These are phyloP conservation scores for Hydractinia symbiolongicarpus DNA, from an alignment of 30 jellyfish, hydroid and myxozoan genomes.

Conservation along the genomic window DNA sequence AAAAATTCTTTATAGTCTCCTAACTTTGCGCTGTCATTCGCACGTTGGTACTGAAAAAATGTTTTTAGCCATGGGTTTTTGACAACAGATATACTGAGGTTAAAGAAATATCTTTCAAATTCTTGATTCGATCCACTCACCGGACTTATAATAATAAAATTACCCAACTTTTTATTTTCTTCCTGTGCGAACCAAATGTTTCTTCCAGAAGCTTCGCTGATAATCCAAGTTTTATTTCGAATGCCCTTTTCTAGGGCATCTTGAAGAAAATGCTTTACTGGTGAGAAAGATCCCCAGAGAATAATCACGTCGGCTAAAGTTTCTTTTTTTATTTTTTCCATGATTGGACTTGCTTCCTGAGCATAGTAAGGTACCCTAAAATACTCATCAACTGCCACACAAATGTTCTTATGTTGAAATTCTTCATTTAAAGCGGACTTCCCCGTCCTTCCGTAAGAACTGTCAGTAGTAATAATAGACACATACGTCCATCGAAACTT, in stretches of 20 bases:
- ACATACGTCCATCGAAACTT: slow-evolving; percentile 27
- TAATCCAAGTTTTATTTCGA: slow-evolving; percentile 16
- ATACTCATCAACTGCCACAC: not conserved
- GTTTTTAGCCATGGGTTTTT: slow-evolving; percentile 22
- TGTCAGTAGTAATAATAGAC: slow-evolving; percentile 28
- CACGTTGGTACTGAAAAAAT: slow-evolving; percentile 7
- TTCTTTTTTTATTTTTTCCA: not conserved
- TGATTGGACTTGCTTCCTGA: not conserved
- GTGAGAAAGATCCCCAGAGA: slow-evolving; percentile 5
- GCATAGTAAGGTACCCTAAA: not conserved
- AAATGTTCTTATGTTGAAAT: not conserved
- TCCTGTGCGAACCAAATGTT: not conserved
- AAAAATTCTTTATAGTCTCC: not conserved
- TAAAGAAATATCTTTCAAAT: slow-evolving; percentile 5
- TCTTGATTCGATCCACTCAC: not conserved
- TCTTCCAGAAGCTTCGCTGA: slow-evolving; percentile 26
- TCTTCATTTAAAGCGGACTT: slow-evolving; percentile 13
- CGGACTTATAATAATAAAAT: not conserved
- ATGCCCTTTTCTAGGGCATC: not conserved
- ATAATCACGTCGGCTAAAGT: slow-evolving; percentile 14
- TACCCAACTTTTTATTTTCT: slow-evolving; percentile 2
- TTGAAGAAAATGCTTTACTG: not conserved
- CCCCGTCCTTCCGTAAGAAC: slow-evolving; percentile 32
- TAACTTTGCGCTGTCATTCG: not conserved
- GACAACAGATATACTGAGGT: not conserved